phyloP scores from a whole-genome alignment of 2,797 vertebrate genomes.

The Alectoris magna region DNA sequence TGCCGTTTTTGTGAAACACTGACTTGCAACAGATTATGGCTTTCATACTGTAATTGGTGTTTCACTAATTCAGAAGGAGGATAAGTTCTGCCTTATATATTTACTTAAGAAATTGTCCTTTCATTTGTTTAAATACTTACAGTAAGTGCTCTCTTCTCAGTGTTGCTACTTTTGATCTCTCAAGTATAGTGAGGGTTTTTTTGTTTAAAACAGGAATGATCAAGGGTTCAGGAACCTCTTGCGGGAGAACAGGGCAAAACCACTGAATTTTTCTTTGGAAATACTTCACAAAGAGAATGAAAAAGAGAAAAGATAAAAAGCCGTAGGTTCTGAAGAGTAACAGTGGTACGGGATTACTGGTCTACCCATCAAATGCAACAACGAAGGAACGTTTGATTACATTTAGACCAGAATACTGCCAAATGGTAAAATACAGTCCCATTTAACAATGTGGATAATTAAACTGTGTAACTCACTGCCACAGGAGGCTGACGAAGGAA shows the following conservation, averaged over 20 bases:
- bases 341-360: not conserved
- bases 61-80: not conserved
- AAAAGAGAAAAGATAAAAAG: not conserved
- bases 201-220: not conserved
- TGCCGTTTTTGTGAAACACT: not conserved
- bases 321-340: not conserved
- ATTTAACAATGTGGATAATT: not conserved
- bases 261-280: not conserved
- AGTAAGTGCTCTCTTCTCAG: not conserved
- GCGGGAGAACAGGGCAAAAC: not conserved
- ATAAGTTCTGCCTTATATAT: not conserved
- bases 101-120: not conserved
- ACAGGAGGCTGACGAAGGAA: not conserved
- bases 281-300: not conserved
- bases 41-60: not conserved
- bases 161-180: not conserved
- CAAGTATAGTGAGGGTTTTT: not conserved
- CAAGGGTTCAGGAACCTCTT: not conserved
- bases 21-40: not conserved
- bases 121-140: conserved; percentile 13
- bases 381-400: not conserved
- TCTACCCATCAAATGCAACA: not conserved
- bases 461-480: not conserved
- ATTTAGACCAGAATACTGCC: not conserved
- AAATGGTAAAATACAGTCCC: not conserved